Base-by-base conservation (phyloP, 2,888 invertebrate species). In the Eupsilia transversa region DNA sequence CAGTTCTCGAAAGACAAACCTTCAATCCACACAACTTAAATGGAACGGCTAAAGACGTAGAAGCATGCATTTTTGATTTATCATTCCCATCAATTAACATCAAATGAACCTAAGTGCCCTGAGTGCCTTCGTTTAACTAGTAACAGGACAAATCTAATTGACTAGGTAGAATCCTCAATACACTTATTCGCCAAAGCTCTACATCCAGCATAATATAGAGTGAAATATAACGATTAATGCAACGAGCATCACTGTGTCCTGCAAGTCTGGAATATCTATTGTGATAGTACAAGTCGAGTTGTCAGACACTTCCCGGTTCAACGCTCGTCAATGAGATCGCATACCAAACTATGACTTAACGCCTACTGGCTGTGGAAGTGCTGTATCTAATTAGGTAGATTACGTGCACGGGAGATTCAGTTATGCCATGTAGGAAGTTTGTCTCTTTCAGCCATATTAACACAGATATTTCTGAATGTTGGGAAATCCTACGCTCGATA, bases 311-410 rank as follows among this genome's bases (percentile, higher is more conserved):
- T 93, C 93, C 92, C 89, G 93, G 93, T 92, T 93, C 93, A 93
- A 92, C 89, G 93, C 72, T 87, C 93, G 89, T 89, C 92, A 92
- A 91, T 91, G 91, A 91, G 91, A 91, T 90, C 91, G 90, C 88
- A 88, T 86, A 87, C 89, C 87, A 87, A 91, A 89, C 90, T 89
- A 88, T 89, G 91, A 91, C 88, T 88, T 89, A 86, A 88, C 89
- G 84, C 87, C 87, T 88, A 87, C 88, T 86, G 72, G 76, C 83
- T 75, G 83, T 80, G 77, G 82, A 80, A 82, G 79, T 85, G 82
- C 65, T 88, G 85, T 82, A 86, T 88, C 87, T 86, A 87, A 87
- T 86, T 88, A 85, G 84, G 78, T 82, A 80, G 79, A 85, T 83
- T 86, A 82, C 82, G 75, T 79, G 67, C 64, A 79, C 79, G 70